Evolutionary conservation across 2,113 vertebrate species (phyloP).

Genomic region (Madoqua kirkii): DNA sequence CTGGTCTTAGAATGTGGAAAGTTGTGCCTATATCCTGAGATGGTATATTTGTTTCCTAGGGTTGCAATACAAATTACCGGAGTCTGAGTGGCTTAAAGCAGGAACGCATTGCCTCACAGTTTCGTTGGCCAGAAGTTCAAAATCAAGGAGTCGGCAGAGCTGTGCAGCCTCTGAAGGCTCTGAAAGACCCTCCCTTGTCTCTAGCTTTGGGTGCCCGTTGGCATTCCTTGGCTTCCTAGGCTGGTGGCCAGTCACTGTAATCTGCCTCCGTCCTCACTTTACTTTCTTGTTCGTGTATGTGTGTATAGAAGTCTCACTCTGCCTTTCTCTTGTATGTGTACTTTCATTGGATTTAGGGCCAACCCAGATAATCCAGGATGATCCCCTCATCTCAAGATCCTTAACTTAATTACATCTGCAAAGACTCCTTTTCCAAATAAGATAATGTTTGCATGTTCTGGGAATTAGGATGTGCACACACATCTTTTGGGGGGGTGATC

Average conservation of each 20-base stretch:
- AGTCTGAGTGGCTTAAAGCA: neutral
- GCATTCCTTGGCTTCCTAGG: neutral
- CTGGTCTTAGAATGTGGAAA: neutral
- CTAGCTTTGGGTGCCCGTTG: neutral
- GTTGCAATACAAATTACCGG: too few relatives aligned
- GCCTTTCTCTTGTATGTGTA: neutral
- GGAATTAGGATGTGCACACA: neutral
- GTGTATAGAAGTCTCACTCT: neutral
- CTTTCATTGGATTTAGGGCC: neutral
- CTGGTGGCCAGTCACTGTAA: neutral
- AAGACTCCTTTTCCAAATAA: neutral
- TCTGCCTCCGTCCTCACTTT: neutral
- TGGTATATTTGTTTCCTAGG: neutral
- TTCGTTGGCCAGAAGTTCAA: neutral
- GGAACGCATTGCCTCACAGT: neutral
- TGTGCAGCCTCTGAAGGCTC: neutral
- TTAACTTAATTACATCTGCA: neutral
- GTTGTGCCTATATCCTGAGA: neutral
- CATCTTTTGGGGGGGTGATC: neutral
- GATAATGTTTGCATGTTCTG: neutral
- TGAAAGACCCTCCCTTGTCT: neutral
- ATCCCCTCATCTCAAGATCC: neutral
- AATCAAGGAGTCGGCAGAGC: neutral
- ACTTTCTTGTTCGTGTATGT: neutral
- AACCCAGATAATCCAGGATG: neutral